Conservation (phyloP, 1,140 invertebrate genomes). For the Amyelois transitella region DNA sequence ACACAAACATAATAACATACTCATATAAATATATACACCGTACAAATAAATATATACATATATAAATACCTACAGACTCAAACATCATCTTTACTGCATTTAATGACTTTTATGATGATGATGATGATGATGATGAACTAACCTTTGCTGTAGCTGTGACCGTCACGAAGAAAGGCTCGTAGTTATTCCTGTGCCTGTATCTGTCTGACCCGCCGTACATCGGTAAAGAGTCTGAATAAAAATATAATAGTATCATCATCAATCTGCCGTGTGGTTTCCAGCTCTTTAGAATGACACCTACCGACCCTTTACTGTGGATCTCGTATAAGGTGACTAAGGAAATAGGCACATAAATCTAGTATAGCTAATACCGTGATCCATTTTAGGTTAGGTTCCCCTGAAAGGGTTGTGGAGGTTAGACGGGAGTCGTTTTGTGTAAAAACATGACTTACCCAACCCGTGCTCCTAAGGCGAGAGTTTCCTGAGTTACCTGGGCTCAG, state of each 20-base stretch:
- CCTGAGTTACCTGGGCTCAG: too few relatives aligned
- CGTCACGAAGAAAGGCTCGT: constrained; percentile 57
- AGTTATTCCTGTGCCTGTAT: constrained; percentile 56
- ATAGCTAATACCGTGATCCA: neutral
- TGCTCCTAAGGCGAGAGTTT: too few relatives aligned
- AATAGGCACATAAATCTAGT: too few relatives aligned
- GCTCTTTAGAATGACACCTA: neutral
- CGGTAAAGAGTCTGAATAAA: constrained; percentile 49
- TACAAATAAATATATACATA: too few relatives aligned
- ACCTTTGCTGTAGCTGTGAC: constrained; percentile 46
- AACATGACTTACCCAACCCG: too few relatives aligned
- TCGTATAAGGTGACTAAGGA: too few relatives aligned
- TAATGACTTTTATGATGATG: too few relatives aligned
- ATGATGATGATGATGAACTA: neutral
- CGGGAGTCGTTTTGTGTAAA: too few relatives aligned
- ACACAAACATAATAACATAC: too few relatives aligned
- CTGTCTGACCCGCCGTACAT: constrained; percentile 54
- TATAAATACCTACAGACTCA: too few relatives aligned
- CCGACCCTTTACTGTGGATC: neutral
- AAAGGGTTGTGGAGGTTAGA: neutral
- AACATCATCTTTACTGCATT: too few relatives aligned
- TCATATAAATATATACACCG: too few relatives aligned
- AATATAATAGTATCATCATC: neutral
- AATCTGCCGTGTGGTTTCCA: neutral
- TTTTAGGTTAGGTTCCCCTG: neutral